Evolutionary conservation across 1,140 invertebrate species (phyloP).

Genomic region (Cyphomyrmex costatus): DNA sequence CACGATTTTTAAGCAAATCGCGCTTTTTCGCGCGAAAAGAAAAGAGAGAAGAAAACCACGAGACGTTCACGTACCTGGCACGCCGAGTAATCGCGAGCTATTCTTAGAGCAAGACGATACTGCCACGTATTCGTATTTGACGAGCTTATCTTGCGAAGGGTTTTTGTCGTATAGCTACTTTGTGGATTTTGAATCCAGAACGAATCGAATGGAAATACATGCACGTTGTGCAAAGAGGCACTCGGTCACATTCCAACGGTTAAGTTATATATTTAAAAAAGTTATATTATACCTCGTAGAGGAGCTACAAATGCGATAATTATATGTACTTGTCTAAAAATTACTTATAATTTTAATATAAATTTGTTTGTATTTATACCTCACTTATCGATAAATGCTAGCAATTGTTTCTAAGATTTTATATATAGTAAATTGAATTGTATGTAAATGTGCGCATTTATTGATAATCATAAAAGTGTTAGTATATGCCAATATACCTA

Average conservation of each 20-base stretch:
- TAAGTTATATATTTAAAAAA: conserved; percentile 21
- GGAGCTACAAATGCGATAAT: neutral
- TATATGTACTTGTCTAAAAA: conserved; percentile 11
- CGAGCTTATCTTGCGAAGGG: neutral
- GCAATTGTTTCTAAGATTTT: too few relatives aligned
- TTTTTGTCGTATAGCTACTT: neutral
- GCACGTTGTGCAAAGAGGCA: neutral
- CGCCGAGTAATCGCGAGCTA: neutral
- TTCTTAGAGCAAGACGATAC: conserved; percentile 17
- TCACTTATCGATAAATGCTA: too few relatives aligned
- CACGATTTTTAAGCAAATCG: conserved; percentile 3
- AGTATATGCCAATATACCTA: too few relatives aligned
- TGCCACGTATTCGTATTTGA: neutral
- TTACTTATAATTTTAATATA: neutral
- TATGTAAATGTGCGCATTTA: too few relatives aligned
- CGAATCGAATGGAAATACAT: neutral
- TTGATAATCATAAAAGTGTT: too few relatives aligned
- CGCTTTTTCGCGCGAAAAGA: conserved; percentile 2
- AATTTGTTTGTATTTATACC: too few relatives aligned
- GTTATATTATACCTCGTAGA: neutral
- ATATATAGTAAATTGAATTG: too few relatives aligned
- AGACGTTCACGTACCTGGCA: neutral
- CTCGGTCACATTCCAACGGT: neutral
- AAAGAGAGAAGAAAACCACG: neutral
- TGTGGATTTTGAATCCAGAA: neutral